Percentiles rank a stretch among this genome's conserved stretches.
Evolutionary conservation across 2,797 vertebrate species (phyloP).

Genomic region (Muscicapa striata): DNA sequence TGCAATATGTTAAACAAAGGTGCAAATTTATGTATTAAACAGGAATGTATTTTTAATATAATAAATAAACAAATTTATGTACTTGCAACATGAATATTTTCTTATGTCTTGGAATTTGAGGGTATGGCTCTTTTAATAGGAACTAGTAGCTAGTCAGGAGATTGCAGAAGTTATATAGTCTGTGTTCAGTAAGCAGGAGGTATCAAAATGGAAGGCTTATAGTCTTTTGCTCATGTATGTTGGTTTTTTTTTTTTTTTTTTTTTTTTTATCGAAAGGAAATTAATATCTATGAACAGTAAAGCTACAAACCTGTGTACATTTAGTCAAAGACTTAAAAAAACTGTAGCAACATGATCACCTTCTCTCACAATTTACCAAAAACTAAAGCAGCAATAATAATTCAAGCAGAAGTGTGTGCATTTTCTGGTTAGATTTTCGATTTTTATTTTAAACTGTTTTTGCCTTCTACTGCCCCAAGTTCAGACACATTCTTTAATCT

Average conservation of each 20-base stretch:
- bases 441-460: background rate
- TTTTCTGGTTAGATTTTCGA: background rate
- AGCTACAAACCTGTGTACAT: background rate
- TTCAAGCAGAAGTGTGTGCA: background rate
- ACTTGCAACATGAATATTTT: background rate
- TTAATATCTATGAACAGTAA: background rate
- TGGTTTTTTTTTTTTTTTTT: background rate
- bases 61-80: too few species aligned
- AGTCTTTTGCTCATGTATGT: background rate
- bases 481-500: background rate
- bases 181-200: background rate
- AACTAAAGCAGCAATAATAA: background rate
- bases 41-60: background rate
- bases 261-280: background rate
- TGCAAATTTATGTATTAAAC: background rate
- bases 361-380: background rate
- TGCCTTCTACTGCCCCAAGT: background rate
- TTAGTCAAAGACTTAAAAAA: background rate
- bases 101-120: background rate
- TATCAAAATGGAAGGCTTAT: background rate
- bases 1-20: background rate
- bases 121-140: background rate
- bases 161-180: background rate
- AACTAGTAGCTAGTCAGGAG: background rate
- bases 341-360: background rate